Conservation (phyloP, 2,888 invertebrate species). For the Spatulosminthurus flaviceps region DNA sequence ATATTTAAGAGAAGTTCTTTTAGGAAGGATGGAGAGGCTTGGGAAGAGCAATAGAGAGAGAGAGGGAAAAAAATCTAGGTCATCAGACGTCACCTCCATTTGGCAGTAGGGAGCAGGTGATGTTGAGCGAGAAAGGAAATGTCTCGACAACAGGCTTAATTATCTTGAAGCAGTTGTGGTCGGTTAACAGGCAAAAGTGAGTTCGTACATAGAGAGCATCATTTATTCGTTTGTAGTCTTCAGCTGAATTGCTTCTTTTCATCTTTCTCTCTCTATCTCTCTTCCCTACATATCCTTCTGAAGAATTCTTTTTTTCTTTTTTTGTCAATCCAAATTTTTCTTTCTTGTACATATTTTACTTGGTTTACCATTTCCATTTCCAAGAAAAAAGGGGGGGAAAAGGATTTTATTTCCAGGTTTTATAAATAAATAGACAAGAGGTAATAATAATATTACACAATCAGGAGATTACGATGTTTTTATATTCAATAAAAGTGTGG, state of each 20-base stretch:
- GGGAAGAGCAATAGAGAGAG: background rate
- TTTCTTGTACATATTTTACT: too few relatives aligned
- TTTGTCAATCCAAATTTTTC: too few relatives aligned
- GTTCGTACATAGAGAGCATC: background rate
- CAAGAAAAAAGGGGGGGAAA: too few relatives aligned
- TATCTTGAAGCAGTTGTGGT: conserved; percentile 52
- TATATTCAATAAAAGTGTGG: too few relatives aligned
- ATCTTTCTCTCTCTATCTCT: background rate
- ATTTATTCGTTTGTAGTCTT: background rate
- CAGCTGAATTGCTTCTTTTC: background rate
- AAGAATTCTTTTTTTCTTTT: background rate
- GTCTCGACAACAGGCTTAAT: conserved; percentile 43
- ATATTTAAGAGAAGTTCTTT: background rate
- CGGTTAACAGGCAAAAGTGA: conserved; percentile 30
- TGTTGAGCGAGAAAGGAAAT: conserved; percentile 44
- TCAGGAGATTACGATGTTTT: too few relatives aligned
- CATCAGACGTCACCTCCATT: conserved; percentile 48
- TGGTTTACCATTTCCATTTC: too few relatives aligned
- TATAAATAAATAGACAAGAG: too few relatives aligned
- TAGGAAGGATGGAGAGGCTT: background rate
- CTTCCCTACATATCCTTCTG: background rate
- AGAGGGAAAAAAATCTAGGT: conserved; percentile 45
- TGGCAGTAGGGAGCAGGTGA: conserved; percentile 49
- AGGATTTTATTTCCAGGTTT: too few relatives aligned
- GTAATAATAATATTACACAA: too few relatives aligned